A percentile compares a stretch with the other conserved stretches of the same genome.
These are phyloP conservation scores for Gymnoscopelus braueri DNA, from an alignment of 2,797 vertebrate species.

Conservation along the genomic window DNA sequence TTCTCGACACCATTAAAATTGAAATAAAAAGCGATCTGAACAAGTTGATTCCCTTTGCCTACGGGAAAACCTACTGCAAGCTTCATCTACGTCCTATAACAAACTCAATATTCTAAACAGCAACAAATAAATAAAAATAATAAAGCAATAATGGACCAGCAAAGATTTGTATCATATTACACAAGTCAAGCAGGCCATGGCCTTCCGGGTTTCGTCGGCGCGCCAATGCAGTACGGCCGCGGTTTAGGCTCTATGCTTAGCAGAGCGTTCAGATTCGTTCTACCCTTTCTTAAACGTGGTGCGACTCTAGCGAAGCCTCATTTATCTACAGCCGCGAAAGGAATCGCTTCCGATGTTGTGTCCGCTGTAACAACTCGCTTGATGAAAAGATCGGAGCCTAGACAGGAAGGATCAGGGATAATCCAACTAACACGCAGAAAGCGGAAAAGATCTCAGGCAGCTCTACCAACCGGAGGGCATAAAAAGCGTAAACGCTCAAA, in stretches of 20 bases:
- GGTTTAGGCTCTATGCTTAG: neutral
- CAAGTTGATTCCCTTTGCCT: neutral
- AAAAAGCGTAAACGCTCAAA: neutral
- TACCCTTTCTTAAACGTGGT: neutral
- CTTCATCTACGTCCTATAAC: neutral
- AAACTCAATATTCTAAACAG: neutral
- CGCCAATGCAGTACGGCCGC: neutral
- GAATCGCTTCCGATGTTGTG: neutral
- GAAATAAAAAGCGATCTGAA: neutral
- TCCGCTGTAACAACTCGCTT: neutral
- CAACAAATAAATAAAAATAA: too few relatives aligned
- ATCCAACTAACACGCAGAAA: neutral
- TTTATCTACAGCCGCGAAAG: neutral
- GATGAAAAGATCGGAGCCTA: neutral
- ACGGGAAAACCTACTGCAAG: neutral
- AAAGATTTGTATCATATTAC: neutral
- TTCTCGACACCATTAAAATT: neutral
- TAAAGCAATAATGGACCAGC: too few relatives aligned
- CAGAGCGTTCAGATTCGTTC: neutral
- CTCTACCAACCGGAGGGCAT: neutral
- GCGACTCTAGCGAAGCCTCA: neutral
- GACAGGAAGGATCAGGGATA: neutral
- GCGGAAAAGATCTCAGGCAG: neutral
- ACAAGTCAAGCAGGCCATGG: neutral
- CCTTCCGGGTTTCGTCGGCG: neutral